These are phyloP conservation scores for Amiota mariae DNA, from an alignment of 2,888 invertebrate genomes.

Conservation along the genomic window DNA sequence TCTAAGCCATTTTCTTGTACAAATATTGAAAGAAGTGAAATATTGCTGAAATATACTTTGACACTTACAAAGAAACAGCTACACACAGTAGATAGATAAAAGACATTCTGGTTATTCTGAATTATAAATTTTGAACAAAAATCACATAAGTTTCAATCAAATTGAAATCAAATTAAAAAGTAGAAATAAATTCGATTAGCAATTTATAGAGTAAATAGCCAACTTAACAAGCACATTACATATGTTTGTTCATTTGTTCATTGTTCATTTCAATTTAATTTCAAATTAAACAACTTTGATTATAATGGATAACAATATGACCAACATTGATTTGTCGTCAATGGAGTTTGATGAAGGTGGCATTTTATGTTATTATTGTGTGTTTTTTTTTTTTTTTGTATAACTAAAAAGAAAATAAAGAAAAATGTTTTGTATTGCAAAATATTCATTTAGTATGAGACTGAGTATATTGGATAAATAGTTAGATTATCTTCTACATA, in stretches of 20 bases:
- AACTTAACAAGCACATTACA: neutral
- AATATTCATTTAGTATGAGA: too few species aligned
- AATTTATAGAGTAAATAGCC: slow-evolving; percentile 28
- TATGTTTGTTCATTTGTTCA: slow-evolving; percentile 9
- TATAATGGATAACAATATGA: neutral
- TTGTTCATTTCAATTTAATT: slow-evolving; percentile 15
- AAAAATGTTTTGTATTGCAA: too few species aligned
- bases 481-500: too few species aligned
- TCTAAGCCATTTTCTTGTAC: slow-evolving; percentile 15
- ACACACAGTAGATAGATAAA: neutral
- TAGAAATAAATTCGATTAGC: slow-evolving; percentile 33
- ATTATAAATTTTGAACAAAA: neutral
- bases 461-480: too few species aligned
- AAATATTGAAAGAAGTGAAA: slow-evolving; percentile 24
- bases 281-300: slow-evolving; percentile 5
- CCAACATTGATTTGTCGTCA: too few species aligned
- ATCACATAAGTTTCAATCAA: slow-evolving; percentile 46
- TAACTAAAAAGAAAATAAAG: neutral
- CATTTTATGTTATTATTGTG: neutral
- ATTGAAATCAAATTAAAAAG: slow-evolving; percentile 56
- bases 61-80: neutral
- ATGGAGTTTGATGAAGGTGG: neutral
- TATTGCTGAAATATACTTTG: slow-evolving; percentile 3
- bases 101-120: too few species aligned
- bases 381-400: neutral